A percentile compares a stretch with the other conserved stretches of the same genome.
Evolutionary conservation across 2,888 invertebrate species (phyloP).

Genomic region (Syrista parreyssii): DNA sequence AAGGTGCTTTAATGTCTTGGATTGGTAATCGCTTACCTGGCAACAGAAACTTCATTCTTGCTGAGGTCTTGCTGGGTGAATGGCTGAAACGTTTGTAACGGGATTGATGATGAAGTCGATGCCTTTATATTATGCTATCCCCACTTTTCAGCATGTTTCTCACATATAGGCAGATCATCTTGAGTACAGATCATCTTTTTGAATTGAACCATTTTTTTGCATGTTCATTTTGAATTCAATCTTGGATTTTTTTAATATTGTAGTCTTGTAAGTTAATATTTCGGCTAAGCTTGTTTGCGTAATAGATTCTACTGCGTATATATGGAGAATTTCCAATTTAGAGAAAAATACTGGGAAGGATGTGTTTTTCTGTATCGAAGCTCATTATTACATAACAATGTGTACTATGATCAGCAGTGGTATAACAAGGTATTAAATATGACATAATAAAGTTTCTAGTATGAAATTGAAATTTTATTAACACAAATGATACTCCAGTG

Average conservation of each 20-base stretch:
- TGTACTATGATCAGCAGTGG: background rate
- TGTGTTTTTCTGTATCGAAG: no score
- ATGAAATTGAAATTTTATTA: background rate
- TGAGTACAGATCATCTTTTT: background rate
- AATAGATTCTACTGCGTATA: no score
- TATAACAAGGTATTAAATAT: background rate
- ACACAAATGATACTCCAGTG: background rate
- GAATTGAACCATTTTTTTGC: background rate
- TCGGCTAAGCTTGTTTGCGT: no score
- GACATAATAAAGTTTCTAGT: background rate
- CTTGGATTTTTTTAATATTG: background rate
- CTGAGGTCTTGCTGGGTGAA: slow-evolving; percentile 1
- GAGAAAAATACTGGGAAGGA: no score
- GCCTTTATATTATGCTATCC: slow-evolving; percentile 25
- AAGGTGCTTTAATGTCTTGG: background rate
- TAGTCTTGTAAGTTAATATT: no score
- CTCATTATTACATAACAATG: background rate
- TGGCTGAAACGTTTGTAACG: slow-evolving; percentile 17
- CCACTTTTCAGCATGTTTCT: slow-evolving; percentile 6
- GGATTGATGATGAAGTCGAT: slow-evolving; percentile 8
- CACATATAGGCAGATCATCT: background rate
- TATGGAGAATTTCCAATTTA: no score
- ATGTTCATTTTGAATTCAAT: background rate
- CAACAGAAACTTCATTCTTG: slow-evolving; percentile 36
- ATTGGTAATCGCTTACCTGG: slow-evolving; percentile 28